phyloP scores from a whole-genome alignment of 2,797 vertebrate genomes.

The Scolopax bukidnonensis region DNA sequence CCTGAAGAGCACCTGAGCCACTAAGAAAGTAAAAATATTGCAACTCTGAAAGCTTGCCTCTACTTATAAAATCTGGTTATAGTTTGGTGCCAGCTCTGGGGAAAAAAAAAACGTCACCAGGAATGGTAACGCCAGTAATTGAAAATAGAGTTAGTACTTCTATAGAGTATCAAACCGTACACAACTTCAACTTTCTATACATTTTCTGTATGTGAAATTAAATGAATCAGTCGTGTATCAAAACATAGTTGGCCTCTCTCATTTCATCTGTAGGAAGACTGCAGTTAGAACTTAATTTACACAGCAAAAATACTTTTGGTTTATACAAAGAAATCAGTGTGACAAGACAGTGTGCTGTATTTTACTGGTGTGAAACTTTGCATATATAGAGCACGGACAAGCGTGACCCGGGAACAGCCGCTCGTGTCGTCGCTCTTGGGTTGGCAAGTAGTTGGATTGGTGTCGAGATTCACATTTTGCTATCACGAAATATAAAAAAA shows the following conservation, averaged over 20 bases:
- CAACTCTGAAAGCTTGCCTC: neutral
- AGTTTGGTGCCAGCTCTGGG: conserved; percentile 15
- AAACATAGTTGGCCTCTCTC: conserved; percentile 60
- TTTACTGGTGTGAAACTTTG: conserved; percentile 19
- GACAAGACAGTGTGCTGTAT: neutral
- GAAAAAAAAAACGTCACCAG: neutral
- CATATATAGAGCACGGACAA: conserved; percentile 18
- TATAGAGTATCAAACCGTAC: conserved; percentile 54
- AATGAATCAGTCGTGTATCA: neutral
- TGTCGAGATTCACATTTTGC: neutral
- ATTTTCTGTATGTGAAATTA: conserved; percentile 26
- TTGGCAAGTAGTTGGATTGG: neutral
- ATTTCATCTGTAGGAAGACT: conserved; percentile 61
- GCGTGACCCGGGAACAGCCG: neutral
- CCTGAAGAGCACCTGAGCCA: neutral
- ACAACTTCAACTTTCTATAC: neutral
- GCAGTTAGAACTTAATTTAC: conserved; percentile 28
- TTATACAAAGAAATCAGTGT: conserved; percentile 26
- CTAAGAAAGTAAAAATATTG: conserved; percentile 1
- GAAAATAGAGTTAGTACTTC: conserved; percentile 67
- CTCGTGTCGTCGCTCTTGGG: neutral
- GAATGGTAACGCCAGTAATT: conserved; percentile 2
- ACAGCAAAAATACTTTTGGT: conserved; percentile 66
- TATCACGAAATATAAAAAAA: neutral
- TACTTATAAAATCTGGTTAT: conserved; percentile 30